Percentiles rank a stretch among this genome's conserved stretches.
Conservation (phyloP, 2,797 vertebrate species). For the Sylvilagus floridanus region DNA sequence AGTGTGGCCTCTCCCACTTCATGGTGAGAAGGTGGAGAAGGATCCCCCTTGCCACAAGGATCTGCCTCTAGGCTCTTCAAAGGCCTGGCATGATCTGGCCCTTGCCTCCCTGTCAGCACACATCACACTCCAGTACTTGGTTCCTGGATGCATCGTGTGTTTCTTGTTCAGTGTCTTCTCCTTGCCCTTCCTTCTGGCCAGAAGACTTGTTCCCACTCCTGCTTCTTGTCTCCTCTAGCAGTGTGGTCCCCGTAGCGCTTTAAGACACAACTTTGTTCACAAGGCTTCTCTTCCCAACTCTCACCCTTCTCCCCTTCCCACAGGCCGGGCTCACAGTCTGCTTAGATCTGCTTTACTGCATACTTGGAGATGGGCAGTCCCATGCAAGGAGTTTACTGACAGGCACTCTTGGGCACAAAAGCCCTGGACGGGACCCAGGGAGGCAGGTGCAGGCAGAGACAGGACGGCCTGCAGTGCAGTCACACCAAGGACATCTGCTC, state of each 20-base stretch:
- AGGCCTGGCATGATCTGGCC: neutral
- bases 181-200: neutral
- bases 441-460: neutral
- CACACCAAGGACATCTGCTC: neutral
- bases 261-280: neutral
- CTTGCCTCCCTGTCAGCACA: neutral
- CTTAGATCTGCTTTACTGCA: neutral
- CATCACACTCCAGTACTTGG: no score
- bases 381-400: neutral
- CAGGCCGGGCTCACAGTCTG: neutral
- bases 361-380: neutral
- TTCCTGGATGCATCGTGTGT: no score
- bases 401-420: neutral
- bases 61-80: neutral
- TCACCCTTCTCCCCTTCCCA: neutral
- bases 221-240: neutral
- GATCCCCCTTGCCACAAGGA: neutral
- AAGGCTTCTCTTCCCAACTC: neutral
- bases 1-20: neutral
- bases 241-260: neutral
- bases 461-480: neutral
- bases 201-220: neutral
- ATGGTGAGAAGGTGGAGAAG: neutral
- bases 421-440: neutral
- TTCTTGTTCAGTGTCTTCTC: neutral